These are phyloP conservation scores for Vulpes ferrilata DNA, from an alignment of 2,113 vertebrate genomes.

Conservation along the genomic window DNA sequence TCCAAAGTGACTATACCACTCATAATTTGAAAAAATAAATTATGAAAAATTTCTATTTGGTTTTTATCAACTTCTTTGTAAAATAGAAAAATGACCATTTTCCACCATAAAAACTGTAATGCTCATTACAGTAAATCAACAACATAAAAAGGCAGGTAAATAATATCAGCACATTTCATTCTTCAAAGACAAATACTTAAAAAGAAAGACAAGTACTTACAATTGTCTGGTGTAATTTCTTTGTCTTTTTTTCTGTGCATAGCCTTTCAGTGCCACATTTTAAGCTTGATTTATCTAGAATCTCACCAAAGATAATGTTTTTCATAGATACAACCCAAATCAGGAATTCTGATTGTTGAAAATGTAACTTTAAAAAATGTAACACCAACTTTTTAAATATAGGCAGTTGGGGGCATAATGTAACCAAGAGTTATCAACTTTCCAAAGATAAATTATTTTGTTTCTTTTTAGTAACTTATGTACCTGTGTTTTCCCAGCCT, in stretches of 20 bases:
- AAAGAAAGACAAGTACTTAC: not conserved
- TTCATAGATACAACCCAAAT: slow-evolving; percentile 24
- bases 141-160: not conserved
- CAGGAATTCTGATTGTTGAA: slow-evolving; percentile 1
- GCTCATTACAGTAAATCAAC: not conserved
- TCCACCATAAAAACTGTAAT: slow-evolving; percentile 31
- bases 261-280: slow-evolving; percentile 7
- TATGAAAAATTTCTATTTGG: not conserved
- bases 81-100: not conserved
- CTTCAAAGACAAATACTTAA: not conserved
- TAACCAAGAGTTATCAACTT: not conserved
- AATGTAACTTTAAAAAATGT: not conserved
- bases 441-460: not conserved
- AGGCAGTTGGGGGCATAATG: not conserved
- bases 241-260: slow-evolving; percentile 16
- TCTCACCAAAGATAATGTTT: slow-evolving; percentile 8
- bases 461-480: not conserved
- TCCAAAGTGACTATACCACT: not conserved
- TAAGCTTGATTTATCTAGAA: slow-evolving; percentile 30
- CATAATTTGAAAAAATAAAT: not conserved
- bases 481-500: not conserved
- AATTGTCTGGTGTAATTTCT: not conserved
- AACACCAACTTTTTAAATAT: not conserved
- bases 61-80: not conserved
- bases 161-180: slow-evolving; percentile 6